Evolutionary conservation across 2,888 invertebrate genomes (phyloP).

Genomic region (Lasioglossum figueresi): DNA sequence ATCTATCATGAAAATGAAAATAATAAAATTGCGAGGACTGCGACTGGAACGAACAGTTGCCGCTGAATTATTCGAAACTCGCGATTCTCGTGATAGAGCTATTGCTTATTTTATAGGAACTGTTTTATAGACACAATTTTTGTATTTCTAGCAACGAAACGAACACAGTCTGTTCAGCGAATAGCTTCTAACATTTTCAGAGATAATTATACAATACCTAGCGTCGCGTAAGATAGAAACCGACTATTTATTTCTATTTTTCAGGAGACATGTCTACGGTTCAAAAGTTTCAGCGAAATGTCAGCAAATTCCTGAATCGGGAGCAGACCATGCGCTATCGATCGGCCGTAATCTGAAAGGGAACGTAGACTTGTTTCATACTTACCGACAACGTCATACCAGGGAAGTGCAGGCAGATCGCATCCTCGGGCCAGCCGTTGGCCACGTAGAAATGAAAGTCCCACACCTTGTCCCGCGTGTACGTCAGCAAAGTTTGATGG

Average conservation of each 20-base stretch:
- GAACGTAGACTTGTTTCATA: constrained; percentile 57
- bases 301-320: background rate
- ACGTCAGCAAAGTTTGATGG: constrained; percentile 95
- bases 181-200: background rate
- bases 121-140: background rate
- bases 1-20: background rate
- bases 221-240: background rate
- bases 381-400: constrained; percentile 94
- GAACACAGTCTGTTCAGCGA: too few relatives aligned
- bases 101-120: background rate
- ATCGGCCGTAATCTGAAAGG: constrained; percentile 28
- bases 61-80: background rate
- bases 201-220: background rate
- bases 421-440: constrained; percentile 92
- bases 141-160: too few relatives aligned
- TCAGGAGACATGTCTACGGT: background rate
- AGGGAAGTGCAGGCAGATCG: constrained; percentile 94
- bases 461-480: constrained; percentile 94
- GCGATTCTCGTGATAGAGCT: background rate
- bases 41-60: background rate
- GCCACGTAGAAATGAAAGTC: constrained; percentile 96
- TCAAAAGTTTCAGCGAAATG: background rate
- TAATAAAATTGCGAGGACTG: background rate
- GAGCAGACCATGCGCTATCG: constrained; percentile 7
- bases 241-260: background rate